Evolutionary conservation across 1,140 invertebrate species (phyloP), one percentile per base, ranked within the genome.

Genomic region (Idris sp.): DNA sequence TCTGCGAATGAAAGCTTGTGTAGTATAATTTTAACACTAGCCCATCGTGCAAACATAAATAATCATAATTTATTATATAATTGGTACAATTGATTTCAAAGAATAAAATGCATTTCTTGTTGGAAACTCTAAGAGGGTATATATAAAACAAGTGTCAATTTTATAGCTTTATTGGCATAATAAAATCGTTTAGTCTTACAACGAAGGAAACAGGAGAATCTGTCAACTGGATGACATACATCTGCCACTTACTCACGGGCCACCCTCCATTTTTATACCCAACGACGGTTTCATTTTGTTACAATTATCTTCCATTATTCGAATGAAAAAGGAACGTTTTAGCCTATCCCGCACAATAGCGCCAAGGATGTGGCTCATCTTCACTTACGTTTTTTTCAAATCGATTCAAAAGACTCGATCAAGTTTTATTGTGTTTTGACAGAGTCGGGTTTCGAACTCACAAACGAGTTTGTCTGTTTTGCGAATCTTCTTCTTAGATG

Each of bases 261-360:
- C 74, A 61, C 72, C 79, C 81, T 81, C 79, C 74, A 72, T 75
- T 79, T 80, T 82, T 79, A 76, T 65, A 74, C 74, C 80, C 82
- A 83, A 81, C 81, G 81, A 82, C 79, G 79, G 81, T 80, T 77
- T 79, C 81, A 83, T 82, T 83, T 83, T 79, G 80, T 80, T 78
- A 83, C 82, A 83, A 82, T 83, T 83, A 83, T 83, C 82, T n/a
- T 81, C 79, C 76, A 81, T 81, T 83, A 83, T 82, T 81, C 80
- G 73, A 36, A 46, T 65, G 59, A 74, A 78, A 78, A 62, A 30
- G n/a, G 68, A 76, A 69, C 76, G 65, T 81, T 82, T 83, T 79
- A 83, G 76, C 69, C 77, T 61, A 44, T 67, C 59, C 26, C n/a
- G n/a, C 68, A 81, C 79, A 83, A 82, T 80, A 69, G 41, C 26